These are phyloP conservation scores for Oxystoma pomonae DNA, from an alignment of 2,888 invertebrate genomes.

Conservation along the genomic window DNA sequence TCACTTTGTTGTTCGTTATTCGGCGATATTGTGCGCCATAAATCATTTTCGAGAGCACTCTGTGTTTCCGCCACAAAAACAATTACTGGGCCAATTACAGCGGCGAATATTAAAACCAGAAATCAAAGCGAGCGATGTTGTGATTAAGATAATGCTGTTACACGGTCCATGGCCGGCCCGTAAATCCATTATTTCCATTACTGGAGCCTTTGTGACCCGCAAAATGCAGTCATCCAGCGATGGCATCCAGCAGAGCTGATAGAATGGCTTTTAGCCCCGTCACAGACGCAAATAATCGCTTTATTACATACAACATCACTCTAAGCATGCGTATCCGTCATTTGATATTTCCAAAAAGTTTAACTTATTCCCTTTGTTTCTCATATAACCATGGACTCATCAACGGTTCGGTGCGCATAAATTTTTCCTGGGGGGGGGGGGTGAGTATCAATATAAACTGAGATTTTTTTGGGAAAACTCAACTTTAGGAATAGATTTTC, in stretches of 20 bases:
- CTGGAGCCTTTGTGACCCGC: neutral
- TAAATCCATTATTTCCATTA: constrained; percentile 31
- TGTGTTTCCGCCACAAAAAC: constrained; percentile 39
- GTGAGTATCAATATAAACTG: too few species aligned
- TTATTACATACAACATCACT: too few species aligned
- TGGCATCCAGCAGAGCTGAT: neutral
- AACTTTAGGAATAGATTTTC: too few species aligned
- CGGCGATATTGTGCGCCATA: neutral
- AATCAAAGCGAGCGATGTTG: constrained; percentile 42
- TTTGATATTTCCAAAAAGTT: too few species aligned
- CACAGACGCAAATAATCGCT: too few species aligned
- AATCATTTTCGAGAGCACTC: neutral
- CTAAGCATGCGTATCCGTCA: too few species aligned
- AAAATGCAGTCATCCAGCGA: neutral
- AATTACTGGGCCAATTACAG: constrained; percentile 43
- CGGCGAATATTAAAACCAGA: constrained; percentile 44
- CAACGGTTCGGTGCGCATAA: too few species aligned
- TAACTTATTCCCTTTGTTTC: too few species aligned
- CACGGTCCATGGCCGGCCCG: constrained; percentile 36
- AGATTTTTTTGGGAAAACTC: too few species aligned
- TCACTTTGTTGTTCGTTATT: neutral
- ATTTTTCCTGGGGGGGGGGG: too few species aligned
- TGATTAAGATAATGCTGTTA: constrained; percentile 45
- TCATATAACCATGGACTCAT: too few species aligned
- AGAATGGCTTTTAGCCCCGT: neutral